Base-by-base conservation (phyloP, 2,888 invertebrate species). In the Athalia cordata region DNA sequence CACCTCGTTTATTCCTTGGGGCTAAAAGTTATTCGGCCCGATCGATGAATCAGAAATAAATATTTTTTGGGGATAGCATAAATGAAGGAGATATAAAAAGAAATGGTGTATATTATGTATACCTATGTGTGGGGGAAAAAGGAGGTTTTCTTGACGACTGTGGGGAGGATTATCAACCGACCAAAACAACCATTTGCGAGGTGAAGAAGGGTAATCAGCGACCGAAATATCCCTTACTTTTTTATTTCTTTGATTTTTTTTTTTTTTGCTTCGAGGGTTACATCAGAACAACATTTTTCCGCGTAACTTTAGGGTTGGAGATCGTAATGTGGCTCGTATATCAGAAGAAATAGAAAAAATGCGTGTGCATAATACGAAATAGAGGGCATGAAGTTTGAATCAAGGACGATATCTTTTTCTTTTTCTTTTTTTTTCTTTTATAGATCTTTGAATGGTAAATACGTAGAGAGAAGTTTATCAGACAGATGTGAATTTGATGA, bases 401-500 rank as follows among this genome's bases (percentile, higher is more conserved):
- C 29, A 29, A 29, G 29, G 29, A 29, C 29, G 29, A 29, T 29
- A 29, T n/a, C n/a, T n/a, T n/a, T n/a, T n/a, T n/a, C n/a, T n/a
- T n/a, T n/a, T n/a, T n/a, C n/a, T n/a, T n/a, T n/a, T 11, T 11
- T 7, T 52, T 7, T 9, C 2, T 52, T 11, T 52, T 52, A 11
- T 4, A 52, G 55, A 11, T 11, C 55, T 9, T n/a, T 9, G n/a
- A n/a, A n/a, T n/a, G 6, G n/a, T 49, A 8, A 5, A 52, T 67
- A 67, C 15, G 15, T 67, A 3, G 50, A 50, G 52, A 29, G 68
- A 68, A 68, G 55, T 68, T 68, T 68, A 7, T 68, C 9, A 11
- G 13, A 9, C 70, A 72, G 59, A 72, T 61, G 72, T 59, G 72
- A 59, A 49, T 59, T 72, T 61, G 49, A 72, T 61, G 72, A 72